Conservation (phyloP, 2,888 invertebrate species). For the Pachydiplax longipennis region DNA sequence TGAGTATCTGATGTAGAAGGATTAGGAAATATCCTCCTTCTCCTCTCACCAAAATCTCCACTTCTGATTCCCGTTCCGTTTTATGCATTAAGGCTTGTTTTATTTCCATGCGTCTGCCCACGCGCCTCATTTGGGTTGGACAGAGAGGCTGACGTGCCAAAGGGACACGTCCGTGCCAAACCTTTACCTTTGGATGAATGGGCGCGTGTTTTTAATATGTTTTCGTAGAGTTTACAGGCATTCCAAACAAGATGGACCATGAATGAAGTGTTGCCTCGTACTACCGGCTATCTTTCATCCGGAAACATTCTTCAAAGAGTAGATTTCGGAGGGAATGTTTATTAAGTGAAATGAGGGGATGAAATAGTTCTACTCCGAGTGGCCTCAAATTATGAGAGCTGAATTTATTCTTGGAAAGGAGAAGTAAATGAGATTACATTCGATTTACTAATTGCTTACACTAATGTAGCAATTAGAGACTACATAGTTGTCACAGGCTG, state of each 20-base stretch:
- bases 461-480: too few relatives aligned
- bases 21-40: neutral
- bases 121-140: neutral
- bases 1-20: neutral
- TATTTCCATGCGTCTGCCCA: neutral
- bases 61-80: neutral
- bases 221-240: neutral
- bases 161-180: neutral
- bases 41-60: neutral
- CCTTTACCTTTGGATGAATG: neutral
- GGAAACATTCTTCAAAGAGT: neutral
- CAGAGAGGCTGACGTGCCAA: neutral
- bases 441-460: too few relatives aligned
- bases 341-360: neutral
- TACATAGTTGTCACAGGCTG: too few relatives aligned
- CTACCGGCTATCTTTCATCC: neutral
- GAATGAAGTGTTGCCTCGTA: neutral
- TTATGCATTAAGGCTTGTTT: neutral
- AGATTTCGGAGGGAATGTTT: neutral
- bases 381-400: too few relatives aligned
- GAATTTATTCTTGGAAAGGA: too few relatives aligned
- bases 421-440: too few relatives aligned
- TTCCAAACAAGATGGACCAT: neutral
- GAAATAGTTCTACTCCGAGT: neutral
- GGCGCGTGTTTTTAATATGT: neutral